Evolutionary conservation across 64 coral and sea anemone genomes (phyloP).

Genomic region (Actinia equina): DNA sequence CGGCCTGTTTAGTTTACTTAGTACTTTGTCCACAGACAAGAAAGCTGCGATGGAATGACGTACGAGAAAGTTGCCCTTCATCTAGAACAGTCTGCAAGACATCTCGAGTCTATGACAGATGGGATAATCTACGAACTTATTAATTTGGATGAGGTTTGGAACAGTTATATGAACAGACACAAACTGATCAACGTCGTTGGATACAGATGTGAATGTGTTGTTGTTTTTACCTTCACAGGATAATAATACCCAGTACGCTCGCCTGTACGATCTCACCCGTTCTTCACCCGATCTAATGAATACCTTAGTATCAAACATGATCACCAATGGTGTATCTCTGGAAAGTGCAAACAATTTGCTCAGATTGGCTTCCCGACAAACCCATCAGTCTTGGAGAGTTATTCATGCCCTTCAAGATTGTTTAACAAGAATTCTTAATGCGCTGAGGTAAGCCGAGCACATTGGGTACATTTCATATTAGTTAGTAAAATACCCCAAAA

Average conservation of each 20-base stretch:
- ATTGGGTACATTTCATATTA: too few species aligned
- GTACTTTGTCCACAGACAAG: neutral
- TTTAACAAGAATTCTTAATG: slow-evolving; percentile 49
- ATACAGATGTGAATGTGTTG: neutral
- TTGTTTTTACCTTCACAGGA: slow-evolving; percentile 50
- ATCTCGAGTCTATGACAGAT: slow-evolving; percentile 79
- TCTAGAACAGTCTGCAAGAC: slow-evolving; percentile 85
- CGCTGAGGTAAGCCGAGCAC: slow-evolving; percentile 40
- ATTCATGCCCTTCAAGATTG: slow-evolving; percentile 56
- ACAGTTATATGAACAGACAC: neutral
- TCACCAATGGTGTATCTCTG: slow-evolving; percentile 55
- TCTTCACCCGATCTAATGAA: slow-evolving; percentile 66
- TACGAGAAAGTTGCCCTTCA: slow-evolving; percentile 47
- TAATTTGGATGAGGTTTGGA: slow-evolving; percentile 76
- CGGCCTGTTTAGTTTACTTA: neutral
- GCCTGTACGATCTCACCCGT: slow-evolving; percentile 73
- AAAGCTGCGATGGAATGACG: neutral
- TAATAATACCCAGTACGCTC: slow-evolving; percentile 51
- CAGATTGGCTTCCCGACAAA: slow-evolving; percentile 61
- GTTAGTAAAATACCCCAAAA: neutral
- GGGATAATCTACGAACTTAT: slow-evolving; percentile 64
- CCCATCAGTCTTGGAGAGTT: slow-evolving; percentile 47
- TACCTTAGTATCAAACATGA: slow-evolving; percentile 53
- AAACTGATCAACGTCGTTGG: neutral
- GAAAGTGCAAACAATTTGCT: slow-evolving; percentile 58